Conservation (phyloP, 2,113 vertebrate species). For the Urocolius indicus region DNA sequence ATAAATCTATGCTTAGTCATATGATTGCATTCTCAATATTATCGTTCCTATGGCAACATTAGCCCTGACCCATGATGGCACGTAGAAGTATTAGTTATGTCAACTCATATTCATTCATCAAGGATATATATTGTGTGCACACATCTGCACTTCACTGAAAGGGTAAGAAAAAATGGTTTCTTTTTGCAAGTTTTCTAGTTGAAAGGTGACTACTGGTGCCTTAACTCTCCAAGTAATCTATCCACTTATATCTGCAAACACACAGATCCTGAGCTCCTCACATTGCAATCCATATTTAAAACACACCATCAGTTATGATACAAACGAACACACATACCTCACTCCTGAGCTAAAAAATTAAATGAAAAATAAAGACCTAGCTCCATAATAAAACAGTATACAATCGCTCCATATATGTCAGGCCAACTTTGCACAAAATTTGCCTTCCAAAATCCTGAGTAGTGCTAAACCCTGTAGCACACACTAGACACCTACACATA, state of each 20-base stretch:
- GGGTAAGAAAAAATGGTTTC: fast-evolving
- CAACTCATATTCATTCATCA: not conserved
- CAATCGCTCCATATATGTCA: not conserved
- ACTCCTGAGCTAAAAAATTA: not conserved
- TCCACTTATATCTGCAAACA: not conserved
- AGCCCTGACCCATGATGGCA: not conserved
- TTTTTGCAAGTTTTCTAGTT: not conserved
- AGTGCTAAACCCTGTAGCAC: not conserved
- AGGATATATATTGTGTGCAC: not conserved
- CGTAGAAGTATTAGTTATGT: not conserved
- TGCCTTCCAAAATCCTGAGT: not conserved
- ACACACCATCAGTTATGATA: not conserved
- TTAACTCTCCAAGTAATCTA: not conserved
- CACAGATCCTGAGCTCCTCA: not conserved
- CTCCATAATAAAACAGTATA: not conserved
- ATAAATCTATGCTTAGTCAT: not conserved
- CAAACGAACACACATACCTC: not conserved
- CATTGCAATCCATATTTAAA: not conserved
- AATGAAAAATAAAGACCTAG: not conserved
- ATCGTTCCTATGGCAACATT: constrained; percentile 14
- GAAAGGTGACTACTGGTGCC: not conserved
- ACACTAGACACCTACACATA: not conserved
- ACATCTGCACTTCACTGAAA: not conserved
- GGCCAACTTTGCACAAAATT: not conserved
- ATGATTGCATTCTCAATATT: not conserved